Base-by-base conservation (phyloP, 1,140 invertebrate genomes). In the Phortica variegata region DNA sequence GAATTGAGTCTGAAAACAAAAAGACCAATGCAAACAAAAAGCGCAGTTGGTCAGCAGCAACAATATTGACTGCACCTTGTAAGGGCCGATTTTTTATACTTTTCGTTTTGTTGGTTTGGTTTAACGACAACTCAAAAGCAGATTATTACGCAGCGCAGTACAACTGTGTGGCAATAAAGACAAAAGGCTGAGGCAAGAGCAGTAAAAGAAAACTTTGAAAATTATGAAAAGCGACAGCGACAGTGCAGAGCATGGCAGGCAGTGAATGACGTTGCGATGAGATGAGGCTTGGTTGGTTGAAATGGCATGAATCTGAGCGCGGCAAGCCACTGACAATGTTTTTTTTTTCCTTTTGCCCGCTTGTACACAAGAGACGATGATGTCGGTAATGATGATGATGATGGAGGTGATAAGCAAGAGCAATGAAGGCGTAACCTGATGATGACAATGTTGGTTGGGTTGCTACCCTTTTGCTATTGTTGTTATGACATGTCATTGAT, bases 251-350 rank as follows among this genome's bases (percentile, higher is more conserved):
- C 39, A 43, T 7, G 26, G 26, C 6, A 29, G 26, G 26, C 6
- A 29, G 26, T 7, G 26, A 7, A 12, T 29, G 26, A 29, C 6
- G 26, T 34, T 10, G 16, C 46, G 49, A 48, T 20, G 31, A n/a
- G n/a, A n/a, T n/a, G n/a, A n/a, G n/a, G n/a, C n/a, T n/a, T n/a
- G n/a, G n/a, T n/a, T n/a, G n/a, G n/a, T n/a, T n/a, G n/a, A n/a
- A n/a, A n/a, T n/a, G n/a, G n/a, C n/a, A n/a, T n/a, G n/a, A n/a
- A n/a, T n/a, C n/a, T n/a, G n/a, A n/a, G n/a, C n/a, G 48, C 46
- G 56, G 34, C 52, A 61, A 61, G 49, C 59, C 60, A 53, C 62
- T 62, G 58, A 55, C 63, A 57, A 58, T 48, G 57, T 46, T 46
- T 45, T 42, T 65, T 58, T 54, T 52, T 55, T 52, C 40, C 62